phyloP scores from a whole-genome alignment of 2,888 invertebrate species.

The Erebia aethiops region DNA sequence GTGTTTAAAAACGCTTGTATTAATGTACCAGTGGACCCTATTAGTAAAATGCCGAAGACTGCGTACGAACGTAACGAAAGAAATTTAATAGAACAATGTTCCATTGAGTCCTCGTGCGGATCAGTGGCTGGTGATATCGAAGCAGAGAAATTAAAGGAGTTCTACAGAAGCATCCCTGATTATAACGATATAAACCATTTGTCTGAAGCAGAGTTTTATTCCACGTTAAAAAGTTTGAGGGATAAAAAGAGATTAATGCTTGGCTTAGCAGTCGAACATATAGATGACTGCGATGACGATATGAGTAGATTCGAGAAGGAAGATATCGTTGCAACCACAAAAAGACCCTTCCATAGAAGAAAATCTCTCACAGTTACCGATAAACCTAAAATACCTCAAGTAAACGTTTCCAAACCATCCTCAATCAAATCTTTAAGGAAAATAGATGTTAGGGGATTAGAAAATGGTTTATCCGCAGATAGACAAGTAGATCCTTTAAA shows the following conservation, averaged over 20 bases:
- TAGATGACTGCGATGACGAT: conserved; percentile 53
- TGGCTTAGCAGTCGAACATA: conserved; percentile 62
- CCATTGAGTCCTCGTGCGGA: conserved; percentile 65
- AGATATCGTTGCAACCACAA: conserved; percentile 37
- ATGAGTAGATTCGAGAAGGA: conserved; percentile 34
- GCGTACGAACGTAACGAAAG: conserved; percentile 85
- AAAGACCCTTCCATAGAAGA: conserved; percentile 29
- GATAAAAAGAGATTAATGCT: conserved; percentile 84
- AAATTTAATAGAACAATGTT: conserved; percentile 62
- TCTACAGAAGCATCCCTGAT: conserved; percentile 91
- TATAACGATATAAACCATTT: conserved; percentile 90
- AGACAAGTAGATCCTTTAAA: conserved; percentile 50
- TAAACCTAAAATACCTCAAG: conserved; percentile 26
- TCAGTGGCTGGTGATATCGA: conserved; percentile 67
- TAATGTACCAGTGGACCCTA: conserved; percentile 88
- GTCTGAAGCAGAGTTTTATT: conserved; percentile 89
- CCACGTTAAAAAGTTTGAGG: conserved; percentile 85
- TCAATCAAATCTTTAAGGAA: conserved; percentile 52
- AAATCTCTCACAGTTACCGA: conserved; percentile 20
- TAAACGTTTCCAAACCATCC: conserved; percentile 45
- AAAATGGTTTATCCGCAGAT: conserved; percentile 12
- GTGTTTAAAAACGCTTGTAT: conserved; percentile 88
- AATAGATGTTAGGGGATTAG: conserved; percentile 5
- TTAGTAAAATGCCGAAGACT: conserved; percentile 87
- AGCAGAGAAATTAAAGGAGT: conserved; percentile 85